phyloP scores from a whole-genome alignment of 2,888 invertebrate genomes.

The Drosophila incognita region DNA sequence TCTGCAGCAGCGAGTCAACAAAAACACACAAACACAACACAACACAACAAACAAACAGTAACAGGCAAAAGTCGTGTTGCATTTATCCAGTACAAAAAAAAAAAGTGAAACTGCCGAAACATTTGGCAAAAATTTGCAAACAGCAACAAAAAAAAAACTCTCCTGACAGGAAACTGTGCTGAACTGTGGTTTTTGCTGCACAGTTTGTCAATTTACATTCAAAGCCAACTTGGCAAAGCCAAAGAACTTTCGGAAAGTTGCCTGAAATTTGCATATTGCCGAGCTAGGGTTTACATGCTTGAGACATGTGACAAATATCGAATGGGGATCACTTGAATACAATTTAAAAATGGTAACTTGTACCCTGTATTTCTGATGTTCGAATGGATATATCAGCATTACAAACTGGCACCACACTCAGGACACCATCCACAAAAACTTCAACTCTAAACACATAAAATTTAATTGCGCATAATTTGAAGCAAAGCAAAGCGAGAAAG shows the following conservation, averaged over 20 bases:
- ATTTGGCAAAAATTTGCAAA: conserved; percentile 27
- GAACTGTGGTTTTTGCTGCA: conserved; percentile 35
- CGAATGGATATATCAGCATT: not conserved
- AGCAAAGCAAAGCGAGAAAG: conserved; percentile 25
- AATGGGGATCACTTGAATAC: not conserved
- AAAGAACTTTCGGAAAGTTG: conserved; percentile 40
- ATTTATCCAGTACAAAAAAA: conserved; percentile 13
- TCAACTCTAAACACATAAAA: conserved; percentile 25
- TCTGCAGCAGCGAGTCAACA: conserved; percentile 32
- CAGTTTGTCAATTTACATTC: conserved; percentile 51
- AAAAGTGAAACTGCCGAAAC: conserved; percentile 19
- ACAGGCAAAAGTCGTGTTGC: conserved; percentile 46
- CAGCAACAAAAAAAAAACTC: conserved; percentile 7
- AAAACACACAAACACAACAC: conserved; percentile 3
- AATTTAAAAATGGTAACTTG: not conserved
- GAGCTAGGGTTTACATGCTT: conserved; percentile 1
- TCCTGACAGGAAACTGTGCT: conserved; percentile 20
- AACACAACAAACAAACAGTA: conserved; percentile 23
- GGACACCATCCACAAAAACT: conserved; percentile 7
- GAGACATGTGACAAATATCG: conserved; percentile 17
- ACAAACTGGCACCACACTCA: not conserved
- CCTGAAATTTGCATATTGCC: conserved; percentile 59
- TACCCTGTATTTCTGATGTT: not conserved
- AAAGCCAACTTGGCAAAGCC: conserved; percentile 17
- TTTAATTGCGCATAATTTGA: conserved; percentile 33